A percentile compares a stretch with the other conserved stretches of the same genome.
Evolutionary conservation across 2,888 invertebrate species (phyloP).

Genomic region (Rhamnusium bicolor): DNA sequence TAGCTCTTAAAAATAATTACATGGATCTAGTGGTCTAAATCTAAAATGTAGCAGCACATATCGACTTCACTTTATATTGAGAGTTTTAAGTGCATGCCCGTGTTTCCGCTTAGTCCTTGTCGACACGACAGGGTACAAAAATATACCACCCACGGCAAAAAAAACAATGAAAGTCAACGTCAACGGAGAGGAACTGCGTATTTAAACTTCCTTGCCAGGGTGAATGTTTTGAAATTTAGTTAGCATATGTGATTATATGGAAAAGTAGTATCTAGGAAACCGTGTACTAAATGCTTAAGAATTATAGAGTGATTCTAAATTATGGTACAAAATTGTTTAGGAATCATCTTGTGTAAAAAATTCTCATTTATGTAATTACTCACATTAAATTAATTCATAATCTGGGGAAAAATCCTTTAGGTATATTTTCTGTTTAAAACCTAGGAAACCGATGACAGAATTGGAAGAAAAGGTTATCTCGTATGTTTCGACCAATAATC

Average conservation of each 20-base stretch:
- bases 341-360: no score
- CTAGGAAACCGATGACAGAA: no score
- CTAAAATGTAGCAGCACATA: constrained; percentile 25
- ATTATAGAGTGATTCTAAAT: no score
- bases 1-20: constrained; percentile 36
- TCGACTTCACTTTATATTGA: constrained; percentile 23
- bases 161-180: constrained; percentile 50
- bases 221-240: background rate
- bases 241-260: background rate
- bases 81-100: constrained; percentile 51
- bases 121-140: constrained; percentile 52
- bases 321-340: no score
- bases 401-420: no score
- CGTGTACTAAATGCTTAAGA: no score
- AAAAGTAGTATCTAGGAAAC: background rate
- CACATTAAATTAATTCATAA: no score
- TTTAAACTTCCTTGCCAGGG: constrained; percentile 22
- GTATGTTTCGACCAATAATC: no score
- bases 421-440: no score
- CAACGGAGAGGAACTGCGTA: constrained; percentile 28
- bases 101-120: constrained; percentile 51
- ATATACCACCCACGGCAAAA: constrained; percentile 55
- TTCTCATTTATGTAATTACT: no score
- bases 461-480: no score
- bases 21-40: constrained; percentile 33